Evolutionary conservation across 2,797 vertebrate genomes (phyloP).

Genomic region (Atherinosoma microstoma): DNA sequence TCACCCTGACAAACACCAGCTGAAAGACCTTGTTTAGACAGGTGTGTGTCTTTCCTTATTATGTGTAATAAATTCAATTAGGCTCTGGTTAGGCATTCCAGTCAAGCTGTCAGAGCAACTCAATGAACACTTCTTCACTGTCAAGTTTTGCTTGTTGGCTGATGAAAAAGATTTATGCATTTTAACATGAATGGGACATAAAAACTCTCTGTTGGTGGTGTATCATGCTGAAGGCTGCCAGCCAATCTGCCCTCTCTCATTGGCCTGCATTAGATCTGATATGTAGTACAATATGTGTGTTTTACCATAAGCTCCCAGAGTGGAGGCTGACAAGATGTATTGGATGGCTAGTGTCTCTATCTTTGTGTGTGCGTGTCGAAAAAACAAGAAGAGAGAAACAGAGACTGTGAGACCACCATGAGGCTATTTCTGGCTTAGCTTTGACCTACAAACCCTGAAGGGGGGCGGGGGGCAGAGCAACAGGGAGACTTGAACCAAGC

Average conservation of each 20-base stretch:
- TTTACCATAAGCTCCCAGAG: slow-evolving; percentile 1
- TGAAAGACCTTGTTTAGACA: neutral
- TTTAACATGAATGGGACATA: neutral
- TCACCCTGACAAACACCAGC: neutral
- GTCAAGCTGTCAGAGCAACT: neutral
- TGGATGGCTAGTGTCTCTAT: neutral
- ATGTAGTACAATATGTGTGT: neutral
- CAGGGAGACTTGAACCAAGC: slow-evolving; percentile 30
- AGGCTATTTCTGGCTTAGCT: slow-evolving; percentile 71
- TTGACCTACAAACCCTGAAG: slow-evolving; percentile 79
- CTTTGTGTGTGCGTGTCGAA: neutral
- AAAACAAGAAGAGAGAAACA: neutral
- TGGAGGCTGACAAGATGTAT: neutral
- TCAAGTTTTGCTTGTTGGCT: neutral
- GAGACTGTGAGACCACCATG: slow-evolving; percentile 53
- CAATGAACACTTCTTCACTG: neutral
- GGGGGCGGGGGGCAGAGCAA: slow-evolving; percentile 41
- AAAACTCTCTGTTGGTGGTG: neutral
- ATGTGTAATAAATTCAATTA: neutral
- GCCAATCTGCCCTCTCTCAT: neutral
- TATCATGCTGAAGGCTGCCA: neutral
- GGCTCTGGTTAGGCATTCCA: neutral
- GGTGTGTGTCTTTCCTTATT: neutral
- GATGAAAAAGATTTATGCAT: neutral
- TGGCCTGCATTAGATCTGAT: no score